These are phyloP conservation scores for Sparus aurata DNA, from an alignment of 2,797 vertebrate genomes.

Conservation along the genomic window DNA sequence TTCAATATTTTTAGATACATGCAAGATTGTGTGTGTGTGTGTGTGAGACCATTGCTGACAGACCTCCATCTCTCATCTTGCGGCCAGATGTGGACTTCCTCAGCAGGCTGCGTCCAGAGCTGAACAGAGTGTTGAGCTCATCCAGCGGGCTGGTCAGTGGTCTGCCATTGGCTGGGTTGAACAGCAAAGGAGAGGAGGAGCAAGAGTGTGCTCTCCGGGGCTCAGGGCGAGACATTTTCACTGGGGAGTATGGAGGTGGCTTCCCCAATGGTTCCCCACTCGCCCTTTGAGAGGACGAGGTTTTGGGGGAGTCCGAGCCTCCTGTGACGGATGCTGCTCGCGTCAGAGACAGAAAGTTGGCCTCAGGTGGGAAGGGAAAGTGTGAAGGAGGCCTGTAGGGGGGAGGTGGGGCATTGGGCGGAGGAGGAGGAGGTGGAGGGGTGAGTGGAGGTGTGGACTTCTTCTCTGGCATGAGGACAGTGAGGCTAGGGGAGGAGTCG, in stretches of 20 bases:
- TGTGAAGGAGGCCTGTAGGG: slow-evolving; percentile 89
- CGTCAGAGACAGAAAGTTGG: slow-evolving; percentile 81
- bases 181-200: slow-evolving; percentile 88
- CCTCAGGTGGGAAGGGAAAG: slow-evolving; percentile 91
- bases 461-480: slow-evolving; percentile 87
- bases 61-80: slow-evolving; percentile 92
- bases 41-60: slow-evolving; percentile 45
- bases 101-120: slow-evolving; percentile 92
- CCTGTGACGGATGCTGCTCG: slow-evolving; percentile 78
- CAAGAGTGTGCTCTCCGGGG: slow-evolving; percentile 88
- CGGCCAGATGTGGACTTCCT: slow-evolving; percentile 93
- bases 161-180: slow-evolving; percentile 90
- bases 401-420: slow-evolving; percentile 78
- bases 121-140: slow-evolving; percentile 95
- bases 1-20: neutral
- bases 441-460: slow-evolving; percentile 91
- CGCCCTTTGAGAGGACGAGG: slow-evolving; percentile 78
- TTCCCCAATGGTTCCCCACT: slow-evolving; percentile 79
- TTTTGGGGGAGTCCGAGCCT: slow-evolving; percentile 85
- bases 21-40: neutral
- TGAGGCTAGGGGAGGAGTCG: slow-evolving; percentile 90
- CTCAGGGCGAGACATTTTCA: slow-evolving; percentile 88
- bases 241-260: slow-evolving; percentile 89
- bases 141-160: slow-evolving; percentile 94
- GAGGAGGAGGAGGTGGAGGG: slow-evolving; percentile 87